Conservation (phyloP, 1,140 invertebrate species). For the Campoletis sonorensis region DNA sequence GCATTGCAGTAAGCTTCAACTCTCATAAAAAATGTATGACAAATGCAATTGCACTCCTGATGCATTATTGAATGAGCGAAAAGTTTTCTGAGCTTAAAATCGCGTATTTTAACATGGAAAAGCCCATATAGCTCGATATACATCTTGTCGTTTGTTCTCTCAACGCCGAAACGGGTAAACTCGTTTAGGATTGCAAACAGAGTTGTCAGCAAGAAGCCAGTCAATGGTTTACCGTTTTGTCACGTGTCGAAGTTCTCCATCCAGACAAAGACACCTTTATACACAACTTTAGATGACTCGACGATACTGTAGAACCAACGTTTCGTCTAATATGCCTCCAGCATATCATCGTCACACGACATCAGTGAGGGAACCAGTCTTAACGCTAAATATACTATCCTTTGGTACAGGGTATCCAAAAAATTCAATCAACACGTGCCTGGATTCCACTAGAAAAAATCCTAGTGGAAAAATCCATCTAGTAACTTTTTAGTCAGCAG, state of each 20-base stretch:
- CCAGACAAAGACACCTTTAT: neutral
- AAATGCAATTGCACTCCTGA: neutral
- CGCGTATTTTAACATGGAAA: neutral
- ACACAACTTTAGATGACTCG: constrained; percentile 1
- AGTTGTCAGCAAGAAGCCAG: constrained; percentile 49
- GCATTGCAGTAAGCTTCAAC: neutral
- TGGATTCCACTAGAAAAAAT: too few species aligned
- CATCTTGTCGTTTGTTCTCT: constrained; percentile 8
- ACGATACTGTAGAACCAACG: constrained; percentile 11
- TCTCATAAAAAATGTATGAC: neutral
- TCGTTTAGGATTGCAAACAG: constrained; percentile 47
- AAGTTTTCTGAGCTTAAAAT: neutral
- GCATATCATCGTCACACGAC: constrained; percentile 36
- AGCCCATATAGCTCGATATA: neutral
- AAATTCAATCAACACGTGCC: neutral
- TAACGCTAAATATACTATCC: neutral
- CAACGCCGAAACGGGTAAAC: constrained; percentile 37
- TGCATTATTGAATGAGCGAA: neutral
- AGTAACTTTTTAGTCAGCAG: neutral
- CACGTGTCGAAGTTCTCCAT: constrained; percentile 32
- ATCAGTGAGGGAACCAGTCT: constrained; percentile 14
- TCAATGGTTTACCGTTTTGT: constrained; percentile 24
- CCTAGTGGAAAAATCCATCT: too few species aligned
- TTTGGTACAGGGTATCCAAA: constrained; percentile 23
- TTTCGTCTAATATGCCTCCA: constrained; percentile 31